These are phyloP conservation scores for Thinocorus orbignyianus DNA, from an alignment of 2,113 vertebrate species.

Conservation along the genomic window DNA sequence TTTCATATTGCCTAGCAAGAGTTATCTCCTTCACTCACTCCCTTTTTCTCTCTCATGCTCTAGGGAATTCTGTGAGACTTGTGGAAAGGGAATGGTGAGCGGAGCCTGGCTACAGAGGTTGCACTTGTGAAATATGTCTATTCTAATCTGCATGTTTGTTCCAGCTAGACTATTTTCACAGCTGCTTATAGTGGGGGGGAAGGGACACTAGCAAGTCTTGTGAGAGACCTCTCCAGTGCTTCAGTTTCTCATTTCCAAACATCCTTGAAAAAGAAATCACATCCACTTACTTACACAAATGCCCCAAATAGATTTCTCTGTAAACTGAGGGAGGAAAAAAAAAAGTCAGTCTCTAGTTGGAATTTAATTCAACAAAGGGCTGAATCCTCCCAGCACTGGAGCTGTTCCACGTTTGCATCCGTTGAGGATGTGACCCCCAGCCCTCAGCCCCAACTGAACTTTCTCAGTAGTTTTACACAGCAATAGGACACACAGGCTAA, in stretches of 20 bases:
- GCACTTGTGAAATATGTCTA: slow-evolving; percentile 43
- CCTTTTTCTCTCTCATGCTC: not conserved
- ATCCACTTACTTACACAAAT: slow-evolving; percentile 54
- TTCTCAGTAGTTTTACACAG: slow-evolving; percentile 36
- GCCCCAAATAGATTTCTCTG: slow-evolving; percentile 59
- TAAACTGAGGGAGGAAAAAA: slow-evolving; percentile 42
- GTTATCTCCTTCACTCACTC: not conserved
- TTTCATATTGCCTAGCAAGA: not conserved
- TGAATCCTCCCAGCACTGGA: slow-evolving; percentile 44
- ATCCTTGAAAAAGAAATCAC: slow-evolving; percentile 47
- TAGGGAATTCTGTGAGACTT: not conserved
- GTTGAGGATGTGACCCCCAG: slow-evolving; percentile 63
- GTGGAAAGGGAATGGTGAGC: not conserved
- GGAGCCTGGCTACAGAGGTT: not conserved
- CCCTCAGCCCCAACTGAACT: slow-evolving; percentile 62
- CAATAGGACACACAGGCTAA: not conserved
- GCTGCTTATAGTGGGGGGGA: not conserved
- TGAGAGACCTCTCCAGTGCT: slow-evolving; percentile 38
- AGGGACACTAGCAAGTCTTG: slow-evolving; percentile 51
- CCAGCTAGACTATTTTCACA: slow-evolving; percentile 59
- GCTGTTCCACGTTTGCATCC: slow-evolving; percentile 55
- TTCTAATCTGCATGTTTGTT: slow-evolving; percentile 49
- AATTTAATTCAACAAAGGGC: slow-evolving; percentile 61
- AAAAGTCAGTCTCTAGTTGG: not conserved
- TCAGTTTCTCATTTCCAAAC: slow-evolving; percentile 62